phyloP scores from a whole-genome alignment of 2,113 vertebrate genomes.

The Pyrgilauda ruficollis region DNA sequence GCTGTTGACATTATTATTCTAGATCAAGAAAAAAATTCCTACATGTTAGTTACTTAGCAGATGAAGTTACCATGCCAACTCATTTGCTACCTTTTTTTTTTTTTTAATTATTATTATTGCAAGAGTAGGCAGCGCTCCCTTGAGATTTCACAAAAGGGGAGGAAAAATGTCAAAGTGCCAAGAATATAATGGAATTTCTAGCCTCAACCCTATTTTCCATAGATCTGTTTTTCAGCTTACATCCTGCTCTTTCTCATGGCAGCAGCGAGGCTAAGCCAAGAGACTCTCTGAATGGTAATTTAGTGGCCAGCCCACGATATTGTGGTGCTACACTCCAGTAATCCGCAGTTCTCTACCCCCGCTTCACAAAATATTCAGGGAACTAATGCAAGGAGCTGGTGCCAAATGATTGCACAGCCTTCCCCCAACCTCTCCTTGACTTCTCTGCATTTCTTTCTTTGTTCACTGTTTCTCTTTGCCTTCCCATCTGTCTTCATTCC shows the following conservation, averaged over 20 bases:
- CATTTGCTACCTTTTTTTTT: constrained; percentile 44
- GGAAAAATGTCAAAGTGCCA: constrained; percentile 59
- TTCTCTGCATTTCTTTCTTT: constrained; percentile 15
- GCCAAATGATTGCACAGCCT: constrained; percentile 37
- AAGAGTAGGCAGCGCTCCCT: constrained; percentile 46
- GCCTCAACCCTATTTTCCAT: constrained; percentile 37
- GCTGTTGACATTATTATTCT: constrained; percentile 62
- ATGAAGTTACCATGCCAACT: constrained; percentile 74
- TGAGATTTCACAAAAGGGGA: constrained; percentile 60
- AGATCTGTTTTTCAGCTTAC: constrained; percentile 44
- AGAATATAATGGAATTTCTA: constrained; percentile 54
- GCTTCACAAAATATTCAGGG: constrained; percentile 19
- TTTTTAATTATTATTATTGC: constrained; percentile 50
- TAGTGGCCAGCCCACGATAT: constrained; percentile 48
- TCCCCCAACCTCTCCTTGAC: neutral
- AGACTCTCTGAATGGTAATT: constrained; percentile 53
- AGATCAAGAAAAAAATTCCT: constrained; percentile 59
- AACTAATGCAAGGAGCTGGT: constrained; percentile 20
- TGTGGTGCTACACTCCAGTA: constrained; percentile 52
- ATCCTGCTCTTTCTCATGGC: constrained; percentile 6
- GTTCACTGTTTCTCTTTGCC: neutral
- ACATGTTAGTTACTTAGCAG: constrained; percentile 61
- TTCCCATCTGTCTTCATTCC: constrained; percentile 5
- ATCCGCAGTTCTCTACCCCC: neutral
- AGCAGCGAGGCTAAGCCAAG: constrained; percentile 26